Base-by-base conservation (phyloP, 2,888 invertebrate genomes). In the Neuroscelio doddi region DNA sequence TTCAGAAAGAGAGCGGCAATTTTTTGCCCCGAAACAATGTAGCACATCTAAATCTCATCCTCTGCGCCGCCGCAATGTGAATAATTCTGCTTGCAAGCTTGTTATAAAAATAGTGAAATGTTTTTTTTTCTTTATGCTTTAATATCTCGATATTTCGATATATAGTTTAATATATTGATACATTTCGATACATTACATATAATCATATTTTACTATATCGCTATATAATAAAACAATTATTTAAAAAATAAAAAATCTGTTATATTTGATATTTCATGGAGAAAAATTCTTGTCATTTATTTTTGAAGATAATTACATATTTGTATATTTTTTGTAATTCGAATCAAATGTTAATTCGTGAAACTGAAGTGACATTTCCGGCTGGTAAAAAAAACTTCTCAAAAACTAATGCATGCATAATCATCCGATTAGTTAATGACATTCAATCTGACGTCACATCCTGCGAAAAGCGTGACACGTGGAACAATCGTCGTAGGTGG, bases 21-120 rank as follows among this genome's bases (percentile, higher is more conserved):
- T 65, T 65, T 65, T 65, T 65, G 57, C 61, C 56, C 47, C 61
- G 42, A 59, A 65, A 65, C 51, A 57, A 65, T 65, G 65, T 39
- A 47, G 56, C 56, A 59, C 64, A 64, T 59, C 64, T 61, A 44
- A 65, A 65, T 65, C 45, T 42, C 32, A n/a, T n/a, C n/a, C 36
- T 53, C 16, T 42, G 8, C 2, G 14, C 12, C 15, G 3, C 32
- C 10, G 10, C 30, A 29, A 44, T 44, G 44, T 44, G 29, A 44
- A 44, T 44, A 29, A 44, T 44, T 44, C 44, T n/a, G n/a, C n/a
- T n/a, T n/a, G n/a, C n/a, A n/a, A n/a, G n/a, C n/a, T n/a, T n/a
- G n/a, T n/a, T n/a, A n/a, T n/a, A n/a, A n/a, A n/a, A n/a, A n/a
- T n/a, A n/a, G n/a, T n/a, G n/a, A n/a, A n/a, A n/a, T n/a, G n/a